Base-by-base conservation (phyloP, 2,888 invertebrate species). In the Nemotelus pantherinus region DNA sequence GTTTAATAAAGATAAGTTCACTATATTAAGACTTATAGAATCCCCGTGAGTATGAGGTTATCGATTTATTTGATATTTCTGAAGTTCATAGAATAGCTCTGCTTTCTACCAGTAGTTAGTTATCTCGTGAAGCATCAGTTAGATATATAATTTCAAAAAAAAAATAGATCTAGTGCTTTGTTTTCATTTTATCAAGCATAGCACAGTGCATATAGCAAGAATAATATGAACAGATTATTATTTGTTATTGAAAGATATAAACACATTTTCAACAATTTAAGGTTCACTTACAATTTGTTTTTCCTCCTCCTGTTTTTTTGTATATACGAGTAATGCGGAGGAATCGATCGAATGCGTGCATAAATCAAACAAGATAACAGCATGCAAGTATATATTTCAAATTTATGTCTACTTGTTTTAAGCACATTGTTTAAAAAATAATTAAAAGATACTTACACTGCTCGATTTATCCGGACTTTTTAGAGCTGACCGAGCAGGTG, bases 401-500 rank as follows among this genome's bases (percentile, higher is more conserved):
- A 55, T 53, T 43, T 50, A n/a, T 63, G n/a, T 55, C 57, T 76
- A 25, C 45, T n/a, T 10, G 41, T 25, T 43, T 47, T 47, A 45
- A 6, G 43, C 10, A 75, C 3, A 43, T 41, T 75, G 25, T 64
- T 4, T 45, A 74, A 55, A 5, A 58, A 72, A 72, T n/a, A 74
- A 60, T 44, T 9, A 63, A 57, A 57, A 57, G 41, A 76, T 67
- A 81, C 81, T 82, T 79, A 81, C 81, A 78, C 81, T 82, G 63
- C 79, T 81, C 25, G 80, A 79, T 79, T 82, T 83, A 68, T 84
- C 84, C 0, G 91, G 91, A 74, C 90, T 91, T 79, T 90, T 89
- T 39, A 95, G 87, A 25, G 94, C 92, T 45, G 94, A 93, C 86
- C 93, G 92, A 71, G 90, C 89, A n/a, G 95, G 95, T 2, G 90